Evolutionary conservation across 1,140 invertebrate species (phyloP), one percentile per base, ranked within the genome.

Genomic region (Bombus confusus): DNA sequence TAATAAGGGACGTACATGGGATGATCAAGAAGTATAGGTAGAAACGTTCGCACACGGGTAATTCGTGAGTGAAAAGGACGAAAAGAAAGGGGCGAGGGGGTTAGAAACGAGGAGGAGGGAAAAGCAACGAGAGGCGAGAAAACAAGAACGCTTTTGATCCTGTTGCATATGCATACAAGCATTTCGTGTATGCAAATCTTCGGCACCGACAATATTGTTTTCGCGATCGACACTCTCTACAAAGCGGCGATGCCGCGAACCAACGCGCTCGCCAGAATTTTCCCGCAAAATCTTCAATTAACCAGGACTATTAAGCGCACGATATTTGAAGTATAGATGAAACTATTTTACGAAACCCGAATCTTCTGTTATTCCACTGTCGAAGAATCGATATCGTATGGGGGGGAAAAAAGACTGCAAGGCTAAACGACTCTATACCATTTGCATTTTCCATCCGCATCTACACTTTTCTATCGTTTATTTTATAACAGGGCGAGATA

Each of bases 81-180:
- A 12, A 71, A 12, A 41, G 69, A 28, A 10, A 28, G 28, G 68
- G 12, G 25, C 6, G 34, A 5, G 25, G 34, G 43, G n/a, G 5
- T 12, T 4, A 52, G 47, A 62, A 71, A 43, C 37, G 39, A 25
- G n/a, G 69, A 18, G 52, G 22, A 34, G 75, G 25, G 39, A 52
- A 80, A 74, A n/a, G 59, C 75, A 64, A 83, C 69, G 75, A 82
- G 75, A 80, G 75, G 72, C 86, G 86, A 47, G 86, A 72, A 87
- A 87, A 87, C 82, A 87, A 84, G 87, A 78, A 59, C 85, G 89
- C 80, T 78, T 86, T 87, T 84, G 89, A 87, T 87, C 78, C 64
- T 85, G 82, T 86, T 87, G 75, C 85, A 90, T 89, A 84, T 87
- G 87, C 88, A 88, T 86, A 90, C 86, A 74, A 83, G 87, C 83